Evolutionary conservation across 1,140 invertebrate genomes (phyloP), one percentile per base, ranked within the genome.

Genomic region (Sipha flava): DNA sequence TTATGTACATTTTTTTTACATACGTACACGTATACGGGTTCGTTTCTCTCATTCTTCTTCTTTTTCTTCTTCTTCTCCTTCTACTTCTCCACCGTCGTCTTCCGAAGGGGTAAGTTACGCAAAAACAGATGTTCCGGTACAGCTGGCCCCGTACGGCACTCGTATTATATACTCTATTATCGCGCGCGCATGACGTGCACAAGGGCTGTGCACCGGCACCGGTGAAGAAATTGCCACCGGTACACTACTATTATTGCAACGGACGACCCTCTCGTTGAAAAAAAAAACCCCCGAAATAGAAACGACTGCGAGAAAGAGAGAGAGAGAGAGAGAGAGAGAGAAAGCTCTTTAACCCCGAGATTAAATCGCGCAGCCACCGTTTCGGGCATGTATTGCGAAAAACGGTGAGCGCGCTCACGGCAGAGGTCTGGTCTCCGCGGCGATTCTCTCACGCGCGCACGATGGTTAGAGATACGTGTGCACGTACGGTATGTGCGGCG

Each of bases 91-190:
- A 40, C 4, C 10, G 4, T 31, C 43, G 16, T 70, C 66, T 52
- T 73, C 45, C 73, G 73, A 77, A 77, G 73, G 73, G 73, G 73
- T 77, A 77, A 77, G 73, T 77, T 77, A 59, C 73, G 73, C 52
- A 77, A 77, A 77, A 77, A 77, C 73, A 77, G 73, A 77, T 77
- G 73, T 77, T 77, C 49, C 73, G 73, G 73, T 34, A 66, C 16
- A 66, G 73, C 73, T 40, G 52, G 34, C 52, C 52, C 52, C 73
- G 34, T 26, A 40, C 37, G 37, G 4, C 37, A 10, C 10, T 6
- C 4, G 5, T 6, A 40, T 10, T 6, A 4, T 4, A 40, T 40
- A 40, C 10, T 40, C 4, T 10, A 10, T 40, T 40, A 40, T 10
- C 10, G 37, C 10, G 37, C 10, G 26, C 49, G 21, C n/a, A 5